Evolutionary conservation across 2,888 invertebrate species (phyloP), one percentile per base, ranked within the genome.

Genomic region (Diabrotica balteata): DNA sequence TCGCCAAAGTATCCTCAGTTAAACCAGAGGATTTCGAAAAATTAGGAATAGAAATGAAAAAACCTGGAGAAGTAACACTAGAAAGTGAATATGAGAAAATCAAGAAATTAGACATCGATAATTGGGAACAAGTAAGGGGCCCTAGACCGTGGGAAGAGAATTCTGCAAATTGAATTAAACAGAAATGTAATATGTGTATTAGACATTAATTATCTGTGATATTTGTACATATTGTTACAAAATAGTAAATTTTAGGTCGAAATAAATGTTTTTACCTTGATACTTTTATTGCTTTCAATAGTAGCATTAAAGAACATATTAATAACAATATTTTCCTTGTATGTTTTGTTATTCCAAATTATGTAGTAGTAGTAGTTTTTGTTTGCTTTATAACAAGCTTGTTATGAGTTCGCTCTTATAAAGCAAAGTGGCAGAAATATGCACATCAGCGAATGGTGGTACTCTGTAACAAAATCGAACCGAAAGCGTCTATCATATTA

Each of bases 41-140:
- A 80, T 78, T 85, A 80, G 94, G 93, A 3, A 85, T 94, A 9
- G 77, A 84, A 69, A 88, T 90, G 87, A 91, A 91, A 76, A 87
- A 88, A 78, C 84, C 87, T 0, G 87, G 87, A 55, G 89, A 91
- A 79, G 90, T 92, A 0, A 91, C 93, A 0, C 80, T 95, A 72
- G 94, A 95, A 83, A 84, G 85, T 49, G 90, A 91, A 75, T 94
- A 88, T 85, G 91, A 93, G 74, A 91, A 91, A 83, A 86, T 93
- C 4, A 87, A 92, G 81, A 82, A 86, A 63, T 82, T 92, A 50
- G 92, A 96, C 80, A 89, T 93, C 74, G 91, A 94, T 72, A 88
- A 91, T 75, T 96, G 96, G 96, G 89, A 93, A 80, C 95, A 95
- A 79, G 89, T 90, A 73, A 86, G 96, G 76, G 94, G 94, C 0